Base-by-base conservation (phyloP, 2,113 vertebrate genomes). In the Upupa epops region DNA sequence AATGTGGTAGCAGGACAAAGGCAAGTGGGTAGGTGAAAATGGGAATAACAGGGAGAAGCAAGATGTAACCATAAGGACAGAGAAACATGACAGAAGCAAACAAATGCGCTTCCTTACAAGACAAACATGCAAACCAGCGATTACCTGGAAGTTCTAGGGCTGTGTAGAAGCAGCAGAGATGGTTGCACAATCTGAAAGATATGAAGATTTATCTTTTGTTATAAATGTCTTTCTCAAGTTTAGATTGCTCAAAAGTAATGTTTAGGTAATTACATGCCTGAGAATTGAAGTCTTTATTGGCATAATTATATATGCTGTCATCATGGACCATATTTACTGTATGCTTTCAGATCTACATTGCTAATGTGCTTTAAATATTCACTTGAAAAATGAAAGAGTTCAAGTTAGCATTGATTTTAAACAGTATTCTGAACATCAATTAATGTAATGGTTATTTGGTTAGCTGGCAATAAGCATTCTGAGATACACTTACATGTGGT, bases 201-300 rank as follows among this genome's bases (percentile, higher is more conserved):
- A 58, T 11, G 4, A 83, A 83, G 13, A 88, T 45, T 71, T 66
- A 11, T 76, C 9, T 56, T 18, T 66, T 58, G 8, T 46, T 6
- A 17, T 56, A 74, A 19, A 8, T 58, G 15, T 20, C 17, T 79
- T 73, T 54, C 51, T 64, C 20, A 73, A 45, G 20, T 42, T 92
- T 24, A 76, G 20, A 59, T 34, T 70, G 22, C 9, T 69, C 29
- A 40, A 36, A 86, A 16, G 7, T 46, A 51, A 11, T 24, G 9
- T 54, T 86, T 64, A 59, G 8, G 17, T 17, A 40, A 74, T 60
- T 75, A 46, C 4, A 42, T 37, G 8, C 1, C 28, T 54, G 14
- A 81, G 14, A 83, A 91, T 36, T 77, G 45, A 86, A 78, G 36
- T 80, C 59, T 91, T 76, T 60, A 66, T 88, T 89, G 55, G 6